Conservation (phyloP, 37 sponge, comb jelly and placozoan species). For the Agelas oroides region DNA sequence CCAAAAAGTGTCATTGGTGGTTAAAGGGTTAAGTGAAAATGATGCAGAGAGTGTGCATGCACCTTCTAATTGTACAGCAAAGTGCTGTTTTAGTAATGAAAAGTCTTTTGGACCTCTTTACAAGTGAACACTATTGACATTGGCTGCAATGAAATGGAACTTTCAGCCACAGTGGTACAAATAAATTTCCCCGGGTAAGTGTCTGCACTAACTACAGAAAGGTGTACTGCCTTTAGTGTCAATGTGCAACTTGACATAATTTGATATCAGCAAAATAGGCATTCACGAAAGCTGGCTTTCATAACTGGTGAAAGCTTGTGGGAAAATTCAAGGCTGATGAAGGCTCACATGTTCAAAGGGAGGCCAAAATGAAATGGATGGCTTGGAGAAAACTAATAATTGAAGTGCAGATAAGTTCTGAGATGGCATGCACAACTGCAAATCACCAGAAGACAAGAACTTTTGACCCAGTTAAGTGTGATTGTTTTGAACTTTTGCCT, state of each 20-base stretch:
- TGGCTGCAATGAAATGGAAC: too few relatives aligned
- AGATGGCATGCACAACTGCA: constrained; percentile 37
- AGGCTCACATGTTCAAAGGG: constrained; percentile 47
- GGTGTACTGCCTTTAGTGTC: constrained; percentile 59
- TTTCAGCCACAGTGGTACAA: too few relatives aligned
- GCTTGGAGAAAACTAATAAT: constrained; percentile 23
- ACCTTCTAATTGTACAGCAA: too few relatives aligned
- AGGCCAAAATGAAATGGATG: constrained; percentile 56
- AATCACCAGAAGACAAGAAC: constrained; percentile 39
- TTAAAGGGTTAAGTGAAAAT: too few relatives aligned
- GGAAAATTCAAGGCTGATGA: constrained; percentile 48
- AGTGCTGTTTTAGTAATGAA: too few relatives aligned
- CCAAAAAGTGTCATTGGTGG: too few relatives aligned
- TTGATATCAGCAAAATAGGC: constrained; percentile 43
- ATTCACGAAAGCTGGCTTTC: constrained; percentile 55
- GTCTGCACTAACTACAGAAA: too few relatives aligned
- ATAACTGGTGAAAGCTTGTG: constrained; percentile 49
- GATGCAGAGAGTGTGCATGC: too few relatives aligned
- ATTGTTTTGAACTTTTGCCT: too few relatives aligned
- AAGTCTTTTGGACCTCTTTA: too few relatives aligned
- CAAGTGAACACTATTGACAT: too few relatives aligned
- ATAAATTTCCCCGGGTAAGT: too few relatives aligned
- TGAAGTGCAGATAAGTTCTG: constrained; percentile 17
- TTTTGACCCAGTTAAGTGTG: constrained; percentile 54
- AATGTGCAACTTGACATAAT: constrained; percentile 30